These are phyloP conservation scores for Haliclona indistincta DNA, from an alignment of 37 sponge, comb jelly and placozoan species.

Conservation along the genomic window DNA sequence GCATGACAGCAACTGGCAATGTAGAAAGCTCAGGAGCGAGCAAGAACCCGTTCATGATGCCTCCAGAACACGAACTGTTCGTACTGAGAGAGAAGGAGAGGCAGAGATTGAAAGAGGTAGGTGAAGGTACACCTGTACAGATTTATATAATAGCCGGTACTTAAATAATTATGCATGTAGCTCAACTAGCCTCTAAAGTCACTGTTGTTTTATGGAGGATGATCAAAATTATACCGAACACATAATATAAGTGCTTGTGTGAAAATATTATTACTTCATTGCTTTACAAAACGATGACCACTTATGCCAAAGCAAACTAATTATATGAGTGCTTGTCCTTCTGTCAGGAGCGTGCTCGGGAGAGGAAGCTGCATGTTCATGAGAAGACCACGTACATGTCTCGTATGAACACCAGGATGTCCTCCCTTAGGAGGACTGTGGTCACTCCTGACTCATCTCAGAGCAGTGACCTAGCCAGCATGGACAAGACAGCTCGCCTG, in stretches of 20 bases:
- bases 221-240: too few species aligned
- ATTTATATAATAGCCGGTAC: too few species aligned
- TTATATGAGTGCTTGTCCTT: background rate
- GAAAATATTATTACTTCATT: background rate
- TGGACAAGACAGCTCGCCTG: conserved; percentile 18
- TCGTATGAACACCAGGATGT: conserved; percentile 67
- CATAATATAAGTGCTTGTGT: too few species aligned
- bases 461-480: conserved; percentile 9
- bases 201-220: too few species aligned
- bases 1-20: background rate
- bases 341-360: conserved; percentile 58
- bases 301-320: background rate
- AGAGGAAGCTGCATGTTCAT: conserved; percentile 77
- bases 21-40: too few species aligned
- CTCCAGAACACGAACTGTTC: conserved; percentile 83
- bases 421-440: conserved; percentile 49
- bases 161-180: too few species aligned
- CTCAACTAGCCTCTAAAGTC: too few species aligned
- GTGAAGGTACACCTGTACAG: too few species aligned
- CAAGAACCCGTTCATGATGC: conserved; percentile 85
- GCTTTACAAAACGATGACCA: background rate
- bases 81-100: conserved; percentile 82
- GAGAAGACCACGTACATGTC: conserved; percentile 92
- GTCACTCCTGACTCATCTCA: conserved; percentile 28
- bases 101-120: conserved; percentile 47